Conservation (phyloP, 2,797 vertebrate genomes). For the Okamejei kenojei region DNA sequence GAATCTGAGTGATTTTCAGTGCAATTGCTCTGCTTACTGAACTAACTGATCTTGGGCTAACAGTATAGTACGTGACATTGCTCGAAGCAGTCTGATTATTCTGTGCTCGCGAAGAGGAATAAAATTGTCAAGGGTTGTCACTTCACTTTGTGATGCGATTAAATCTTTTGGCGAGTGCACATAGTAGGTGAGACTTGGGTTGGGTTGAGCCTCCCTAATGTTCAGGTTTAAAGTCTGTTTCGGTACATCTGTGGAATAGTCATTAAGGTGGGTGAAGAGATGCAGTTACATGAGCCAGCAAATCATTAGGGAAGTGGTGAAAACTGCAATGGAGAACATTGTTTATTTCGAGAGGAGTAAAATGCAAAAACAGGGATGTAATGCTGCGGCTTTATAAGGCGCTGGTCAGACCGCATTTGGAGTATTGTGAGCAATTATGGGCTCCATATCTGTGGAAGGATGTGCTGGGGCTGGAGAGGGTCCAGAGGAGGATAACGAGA, state of each 20-base stretch:
- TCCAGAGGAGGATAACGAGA: too few species aligned
- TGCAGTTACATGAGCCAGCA: not conserved
- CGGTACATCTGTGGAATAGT: not conserved
- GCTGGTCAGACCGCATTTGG: too few species aligned
- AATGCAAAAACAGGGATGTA: too few species aligned
- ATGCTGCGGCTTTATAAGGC: too few species aligned
- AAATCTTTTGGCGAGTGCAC: not conserved
- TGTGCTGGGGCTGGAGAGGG: too few species aligned
- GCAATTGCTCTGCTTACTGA: not conserved
- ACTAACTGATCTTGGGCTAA: not conserved
- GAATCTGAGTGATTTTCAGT: not conserved
- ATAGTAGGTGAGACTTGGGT: not conserved
- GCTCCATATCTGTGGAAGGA: too few species aligned
- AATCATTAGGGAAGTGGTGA: not conserved
- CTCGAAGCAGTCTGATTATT: not conserved
- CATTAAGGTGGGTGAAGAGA: not conserved
- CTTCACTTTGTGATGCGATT: not conserved
- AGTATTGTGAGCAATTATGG: too few species aligned
- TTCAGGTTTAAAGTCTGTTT: not conserved
- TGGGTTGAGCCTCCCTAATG: not conserved
- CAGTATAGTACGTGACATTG: not conserved
- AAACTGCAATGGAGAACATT: not conserved
- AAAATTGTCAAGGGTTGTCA: not conserved
- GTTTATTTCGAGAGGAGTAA: too few species aligned
- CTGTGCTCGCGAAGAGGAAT: not conserved